A percentile compares a stretch with the other conserved stretches of the same genome.
Conservation (phyloP, 2,888 invertebrate species). For the Cancer borealis region DNA sequence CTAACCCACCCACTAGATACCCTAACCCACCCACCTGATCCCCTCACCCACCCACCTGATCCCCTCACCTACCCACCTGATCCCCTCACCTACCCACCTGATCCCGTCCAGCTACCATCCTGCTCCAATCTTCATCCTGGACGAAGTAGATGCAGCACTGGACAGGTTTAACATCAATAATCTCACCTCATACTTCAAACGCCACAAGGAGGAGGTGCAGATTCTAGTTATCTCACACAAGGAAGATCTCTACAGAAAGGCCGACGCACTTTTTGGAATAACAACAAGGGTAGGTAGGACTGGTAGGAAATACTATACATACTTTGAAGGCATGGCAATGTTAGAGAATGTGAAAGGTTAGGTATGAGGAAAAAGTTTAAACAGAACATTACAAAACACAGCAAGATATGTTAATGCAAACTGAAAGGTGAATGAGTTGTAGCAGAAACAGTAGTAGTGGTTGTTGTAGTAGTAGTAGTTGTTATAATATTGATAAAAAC, state of each 20-base stretch:
- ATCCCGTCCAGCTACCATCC: constrained; percentile 89
- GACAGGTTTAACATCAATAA: constrained; percentile 99
- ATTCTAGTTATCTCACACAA: constrained; percentile 99
- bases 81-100: not conserved
- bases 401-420: not conserved
- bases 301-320: not conserved
- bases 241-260: constrained; percentile 99
- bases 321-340: not conserved
- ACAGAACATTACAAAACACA: not conserved
- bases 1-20: not conserved
- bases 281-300: constrained; percentile 87
- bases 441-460: not conserved
- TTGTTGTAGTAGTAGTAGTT: not conserved
- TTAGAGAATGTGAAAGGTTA: not conserved
- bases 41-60: too few relatives aligned
- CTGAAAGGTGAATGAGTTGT: not conserved
- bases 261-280: constrained; percentile 97
- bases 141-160: constrained; percentile 99
- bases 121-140: constrained; percentile 99
- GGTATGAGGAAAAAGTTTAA: not conserved
- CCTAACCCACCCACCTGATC: too few relatives aligned
- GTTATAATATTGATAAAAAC: not conserved
- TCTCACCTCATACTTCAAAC: constrained; percentile 95
- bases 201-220: constrained; percentile 71
- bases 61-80: not conserved